phyloP scores from a whole-genome alignment of 2,888 invertebrate species.

The Pseudococcus longispinus region DNA sequence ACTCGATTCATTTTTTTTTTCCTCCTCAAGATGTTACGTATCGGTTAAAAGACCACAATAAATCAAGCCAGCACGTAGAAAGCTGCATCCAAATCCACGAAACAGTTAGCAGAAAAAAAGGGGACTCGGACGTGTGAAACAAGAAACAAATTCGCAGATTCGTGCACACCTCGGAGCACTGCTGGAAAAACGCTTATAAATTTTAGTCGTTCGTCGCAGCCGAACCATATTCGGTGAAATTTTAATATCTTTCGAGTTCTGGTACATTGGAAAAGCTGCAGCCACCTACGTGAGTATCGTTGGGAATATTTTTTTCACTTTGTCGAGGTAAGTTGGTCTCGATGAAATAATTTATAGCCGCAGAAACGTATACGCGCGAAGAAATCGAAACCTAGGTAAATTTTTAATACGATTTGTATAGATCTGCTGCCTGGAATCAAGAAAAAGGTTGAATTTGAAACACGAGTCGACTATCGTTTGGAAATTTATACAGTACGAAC shows the following conservation, averaged over 20 bases:
- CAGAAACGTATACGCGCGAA: background rate
- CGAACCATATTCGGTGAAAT: background rate
- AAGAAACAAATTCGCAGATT: background rate
- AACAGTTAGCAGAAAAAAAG: background rate
- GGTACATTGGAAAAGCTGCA: too few species aligned
- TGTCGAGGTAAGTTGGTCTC: background rate
- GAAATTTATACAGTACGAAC: too few species aligned
- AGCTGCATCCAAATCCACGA: background rate
- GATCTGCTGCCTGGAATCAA: background rate
- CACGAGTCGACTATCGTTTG: background rate
- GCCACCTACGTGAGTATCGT: background rate
- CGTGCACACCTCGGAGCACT: background rate
- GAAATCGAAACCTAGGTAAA: background rate
- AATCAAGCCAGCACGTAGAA: background rate
- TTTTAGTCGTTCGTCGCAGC: background rate
- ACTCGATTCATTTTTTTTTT: background rate
- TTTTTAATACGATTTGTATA: background rate
- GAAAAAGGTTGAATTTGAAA: background rate
- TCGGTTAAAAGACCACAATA: background rate
- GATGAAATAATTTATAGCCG: slow-evolving; percentile 3
- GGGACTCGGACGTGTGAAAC: background rate
- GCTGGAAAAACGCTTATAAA: background rate
- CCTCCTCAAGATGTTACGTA: background rate
- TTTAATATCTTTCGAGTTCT: background rate
- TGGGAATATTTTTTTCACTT: background rate